A percentile compares a stretch with the other conserved stretches of the same genome.
These are phyloP conservation scores for Cantharis rustica DNA, from an alignment of 2,888 invertebrate species.

Conservation along the genomic window DNA sequence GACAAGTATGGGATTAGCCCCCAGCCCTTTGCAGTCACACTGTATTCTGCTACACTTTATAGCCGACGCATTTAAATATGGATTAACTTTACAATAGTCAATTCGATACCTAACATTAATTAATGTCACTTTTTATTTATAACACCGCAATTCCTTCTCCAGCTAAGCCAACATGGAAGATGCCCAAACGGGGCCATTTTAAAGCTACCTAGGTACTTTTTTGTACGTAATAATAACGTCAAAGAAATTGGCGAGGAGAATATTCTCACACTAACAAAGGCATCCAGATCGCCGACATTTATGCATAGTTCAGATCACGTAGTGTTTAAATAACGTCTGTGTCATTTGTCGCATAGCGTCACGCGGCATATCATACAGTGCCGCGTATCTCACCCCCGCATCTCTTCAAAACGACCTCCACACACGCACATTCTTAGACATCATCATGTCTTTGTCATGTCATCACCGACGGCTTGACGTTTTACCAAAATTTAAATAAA, in stretches of 20 bases:
- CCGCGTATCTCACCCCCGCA: constrained; percentile 54
- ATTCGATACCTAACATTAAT: constrained; percentile 1
- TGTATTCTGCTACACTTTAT: constrained; percentile 50
- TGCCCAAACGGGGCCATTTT: background rate
- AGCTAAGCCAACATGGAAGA: background rate
- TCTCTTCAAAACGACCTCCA: constrained; percentile 42
- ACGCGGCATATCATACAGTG: constrained; percentile 49
- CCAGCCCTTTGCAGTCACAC: constrained; percentile 50
- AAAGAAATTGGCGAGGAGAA: constrained; percentile 33
- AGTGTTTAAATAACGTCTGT: constrained; percentile 46
- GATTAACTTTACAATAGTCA: constrained; percentile 27
- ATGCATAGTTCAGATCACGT: constrained; percentile 56
- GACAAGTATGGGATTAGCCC: constrained; percentile 42
- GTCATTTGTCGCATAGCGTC: constrained; percentile 55
- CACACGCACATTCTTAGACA: constrained; percentile 44
- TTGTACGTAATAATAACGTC: constrained; percentile 33
- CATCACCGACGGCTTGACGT: constrained; percentile 7
- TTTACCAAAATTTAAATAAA: background rate
- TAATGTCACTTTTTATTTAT: background rate
- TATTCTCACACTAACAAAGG: constrained; percentile 51
- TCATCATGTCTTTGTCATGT: constrained; percentile 36
- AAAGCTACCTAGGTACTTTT: background rate
- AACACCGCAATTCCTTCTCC: background rate
- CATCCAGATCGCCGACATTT: constrained; percentile 43
- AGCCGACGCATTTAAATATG: constrained; percentile 52